phyloP scores from a whole-genome alignment of 1,140 invertebrate species.

The Penaeus japonicus region DNA sequence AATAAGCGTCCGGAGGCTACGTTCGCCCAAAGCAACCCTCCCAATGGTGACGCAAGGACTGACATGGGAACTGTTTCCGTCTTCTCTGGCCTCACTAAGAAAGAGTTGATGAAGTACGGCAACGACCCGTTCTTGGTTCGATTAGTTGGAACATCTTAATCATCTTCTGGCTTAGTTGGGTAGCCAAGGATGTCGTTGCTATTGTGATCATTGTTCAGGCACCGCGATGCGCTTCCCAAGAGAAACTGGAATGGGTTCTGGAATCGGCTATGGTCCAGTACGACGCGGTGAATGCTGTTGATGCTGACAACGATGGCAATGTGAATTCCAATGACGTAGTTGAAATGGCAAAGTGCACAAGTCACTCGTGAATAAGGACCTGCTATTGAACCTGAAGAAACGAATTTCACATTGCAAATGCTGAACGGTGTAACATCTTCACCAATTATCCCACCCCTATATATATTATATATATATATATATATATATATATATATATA shows the following conservation, averaged over 20 bases:
- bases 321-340: not conserved
- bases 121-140: slow-evolving; percentile 92
- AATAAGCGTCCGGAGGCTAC: no score
- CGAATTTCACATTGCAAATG: no score
- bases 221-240: slow-evolving; percentile 75
- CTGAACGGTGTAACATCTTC: no score
- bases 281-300: not conserved
- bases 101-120: slow-evolving; percentile 86
- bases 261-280: slow-evolving; percentile 38
- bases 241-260: slow-evolving; percentile 66
- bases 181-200: slow-evolving; percentile 83
- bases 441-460: no score
- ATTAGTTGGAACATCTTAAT: slow-evolving; percentile 84
- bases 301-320: not conserved
- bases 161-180: slow-evolving; percentile 79
- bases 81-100: slow-evolving; percentile 86
- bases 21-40: slow-evolving; percentile 34
- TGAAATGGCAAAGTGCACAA: no score
- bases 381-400: no score
- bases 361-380: no score
- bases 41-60: slow-evolving; percentile 47
- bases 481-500: no score
- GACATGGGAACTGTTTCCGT: not conserved
- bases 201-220: slow-evolving; percentile 83
- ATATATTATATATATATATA: no score